phyloP scores from a whole-genome alignment of 2,888 invertebrate genomes.

The Heliconius ismenius region DNA sequence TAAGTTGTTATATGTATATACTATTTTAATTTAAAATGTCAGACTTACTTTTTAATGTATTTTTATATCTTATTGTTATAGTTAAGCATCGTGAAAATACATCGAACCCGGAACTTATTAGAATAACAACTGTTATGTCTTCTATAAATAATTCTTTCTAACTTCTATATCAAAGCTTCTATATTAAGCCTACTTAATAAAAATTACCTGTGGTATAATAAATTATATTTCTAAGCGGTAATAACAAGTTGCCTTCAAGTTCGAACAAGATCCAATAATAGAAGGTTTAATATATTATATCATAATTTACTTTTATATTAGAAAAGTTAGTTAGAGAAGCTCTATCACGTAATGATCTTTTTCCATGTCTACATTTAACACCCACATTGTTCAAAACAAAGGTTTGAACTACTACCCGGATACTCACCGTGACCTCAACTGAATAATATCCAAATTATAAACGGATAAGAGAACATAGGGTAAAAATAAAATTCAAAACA shows the following conservation, averaged over 20 bases:
- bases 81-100: too few species aligned
- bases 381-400: conserved; percentile 3
- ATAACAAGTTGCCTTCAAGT: not conserved
- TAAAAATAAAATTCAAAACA: conserved; percentile 13
- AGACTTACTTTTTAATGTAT: too few species aligned
- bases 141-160: too few species aligned
- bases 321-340: not conserved
- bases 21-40: too few species aligned
- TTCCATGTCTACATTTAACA: not conserved
- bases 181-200: too few species aligned
- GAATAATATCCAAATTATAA: conserved; percentile 19
- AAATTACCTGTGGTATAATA: too few species aligned
- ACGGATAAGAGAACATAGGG: conserved; percentile 12
- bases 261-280: not conserved
- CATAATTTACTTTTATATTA: not conserved
- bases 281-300: conserved; percentile 7
- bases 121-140: too few species aligned
- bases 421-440: not conserved
- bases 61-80: too few species aligned
- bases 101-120: too few species aligned
- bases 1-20: not conserved
- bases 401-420: conserved; percentile 9
- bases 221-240: too few species aligned
- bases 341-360: not conserved
- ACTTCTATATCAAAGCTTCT: too few species aligned